A percentile compares a stretch with the other conserved stretches of the same genome.
These are phyloP conservation scores for Agonopterix subpropinquella DNA, from an alignment of 2,888 invertebrate species.

Conservation along the genomic window DNA sequence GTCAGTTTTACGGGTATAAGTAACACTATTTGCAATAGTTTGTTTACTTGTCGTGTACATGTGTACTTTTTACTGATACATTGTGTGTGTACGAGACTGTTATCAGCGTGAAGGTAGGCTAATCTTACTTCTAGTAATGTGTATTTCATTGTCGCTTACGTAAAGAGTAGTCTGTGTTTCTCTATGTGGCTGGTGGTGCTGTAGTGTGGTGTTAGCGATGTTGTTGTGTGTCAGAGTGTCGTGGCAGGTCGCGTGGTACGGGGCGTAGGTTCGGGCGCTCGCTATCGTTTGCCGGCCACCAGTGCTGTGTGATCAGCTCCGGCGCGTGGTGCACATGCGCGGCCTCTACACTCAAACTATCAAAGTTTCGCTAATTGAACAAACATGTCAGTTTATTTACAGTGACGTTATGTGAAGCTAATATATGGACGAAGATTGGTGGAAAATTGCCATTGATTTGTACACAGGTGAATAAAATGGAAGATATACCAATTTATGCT, in stretches of 20 bases:
- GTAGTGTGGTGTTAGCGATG: conserved; percentile 16
- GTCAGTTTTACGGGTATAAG: background rate
- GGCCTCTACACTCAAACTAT: conserved; percentile 26
- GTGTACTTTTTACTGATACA: conserved; percentile 13
- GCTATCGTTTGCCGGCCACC: conserved; percentile 68
- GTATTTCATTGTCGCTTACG: conserved; percentile 12
- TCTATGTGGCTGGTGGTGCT: conserved; percentile 1
- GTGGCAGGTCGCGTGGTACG: conserved; percentile 48
- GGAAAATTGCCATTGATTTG: conserved; percentile 39
- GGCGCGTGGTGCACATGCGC: conserved; percentile 56
- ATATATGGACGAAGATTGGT: conserved; percentile 38
- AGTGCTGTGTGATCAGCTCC: conserved; percentile 64
- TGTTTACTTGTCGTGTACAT: background rate
- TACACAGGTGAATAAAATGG: conserved; percentile 46
- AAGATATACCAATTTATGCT: background rate
- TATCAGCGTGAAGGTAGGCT: conserved; percentile 49
- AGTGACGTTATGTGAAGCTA: conserved; percentile 61
- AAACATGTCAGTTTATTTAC: conserved; percentile 53
- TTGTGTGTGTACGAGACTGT: conserved; percentile 26
- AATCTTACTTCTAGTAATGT: conserved; percentile 36
- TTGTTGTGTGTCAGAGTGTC: conserved; percentile 26
- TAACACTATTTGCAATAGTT: background rate
- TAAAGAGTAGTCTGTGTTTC: conserved; percentile 3
- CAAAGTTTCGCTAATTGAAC: conserved; percentile 39
- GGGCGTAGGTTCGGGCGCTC: conserved; percentile 57